Conservation (phyloP, 2,797 vertebrate genomes). For the Onychomys torridus region DNA sequence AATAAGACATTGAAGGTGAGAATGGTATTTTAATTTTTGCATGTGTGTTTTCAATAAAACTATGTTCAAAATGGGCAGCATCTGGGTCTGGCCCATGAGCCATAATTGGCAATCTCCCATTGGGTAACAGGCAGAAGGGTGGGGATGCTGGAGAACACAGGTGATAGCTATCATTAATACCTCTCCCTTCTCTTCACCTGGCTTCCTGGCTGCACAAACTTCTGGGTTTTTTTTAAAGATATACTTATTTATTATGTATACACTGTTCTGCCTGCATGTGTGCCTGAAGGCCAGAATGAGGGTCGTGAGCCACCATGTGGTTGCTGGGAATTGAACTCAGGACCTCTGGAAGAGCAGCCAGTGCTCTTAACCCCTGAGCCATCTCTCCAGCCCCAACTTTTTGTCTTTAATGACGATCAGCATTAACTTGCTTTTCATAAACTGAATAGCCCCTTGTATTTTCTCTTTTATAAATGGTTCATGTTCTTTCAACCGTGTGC, state of each 20-base stretch:
- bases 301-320: too few species aligned
- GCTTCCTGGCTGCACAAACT: neutral
- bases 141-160: neutral
- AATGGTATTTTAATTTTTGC: conserved; percentile 31
- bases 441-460: neutral
- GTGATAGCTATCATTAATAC: neutral
- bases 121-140: neutral
- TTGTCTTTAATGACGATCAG: neutral
- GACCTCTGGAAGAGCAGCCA: too few species aligned
- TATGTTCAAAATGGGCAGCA: neutral
- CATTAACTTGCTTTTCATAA: neutral
- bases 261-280: too few species aligned
- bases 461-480: conserved; percentile 2
- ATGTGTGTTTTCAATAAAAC: neutral
- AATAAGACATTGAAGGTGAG: neutral
- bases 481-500: neutral
- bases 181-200: neutral
- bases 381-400: too few species aligned
- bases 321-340: too few species aligned
- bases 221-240: neutral
- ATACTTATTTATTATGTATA: too few species aligned
- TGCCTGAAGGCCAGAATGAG: too few species aligned
- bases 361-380: too few species aligned
- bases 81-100: neutral
- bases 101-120: neutral